Base-by-base conservation (phyloP, 92 coral and sea anemone genomes). In the Meandrina meandrites region DNA sequence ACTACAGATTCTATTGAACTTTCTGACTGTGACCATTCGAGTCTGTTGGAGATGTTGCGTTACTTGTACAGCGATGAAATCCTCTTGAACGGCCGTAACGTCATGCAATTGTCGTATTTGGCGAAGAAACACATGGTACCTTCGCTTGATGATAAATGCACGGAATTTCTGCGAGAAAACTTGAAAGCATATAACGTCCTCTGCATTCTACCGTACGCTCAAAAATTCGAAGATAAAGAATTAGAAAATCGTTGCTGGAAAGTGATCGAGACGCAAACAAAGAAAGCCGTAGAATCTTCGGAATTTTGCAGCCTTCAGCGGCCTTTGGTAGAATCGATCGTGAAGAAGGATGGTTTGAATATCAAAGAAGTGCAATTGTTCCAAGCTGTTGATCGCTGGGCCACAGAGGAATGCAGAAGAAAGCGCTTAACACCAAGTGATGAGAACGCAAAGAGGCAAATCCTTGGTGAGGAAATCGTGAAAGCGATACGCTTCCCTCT, bases 81-180 rank as follows among this genome's bases (percentile, higher is more conserved):
- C 30, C 73, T 72, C 30, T 27, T 91, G 58, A 91, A 88, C 54
- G 96, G 91, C 21, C 79, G 72, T 31, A 88, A 85, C 15, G 96
- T 90, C 7, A 88, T 93, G 72, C 84, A 91, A 81, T 89, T 93
- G n/a, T 48, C 86, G 78, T 93, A 93, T 78, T 80, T 93, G 62
- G 96, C 96, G 1, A 93, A 91, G 54, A 93, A 93, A 78, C 89
- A 91, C 80, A 93, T 91, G 57, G 68, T 91, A 30, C 94, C 96
- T n/a, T 81, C 80, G 17, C 92, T 93, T 17, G 93, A 74, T 42
- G 84, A 88, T 36, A 79, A 78, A 53, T 93, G 96, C 70, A 62
- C 90, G 6, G 88, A 87, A 75, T 93, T 17, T 30, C 54, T 80
- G 50, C 54, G 16, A 80, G 40, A 36, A 5, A 16, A 35, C 19